Evolutionary conservation across 2,797 vertebrate genomes (phyloP), one percentile per base, ranked within the genome.

Genomic region (Tadarida brasiliensis): DNA sequence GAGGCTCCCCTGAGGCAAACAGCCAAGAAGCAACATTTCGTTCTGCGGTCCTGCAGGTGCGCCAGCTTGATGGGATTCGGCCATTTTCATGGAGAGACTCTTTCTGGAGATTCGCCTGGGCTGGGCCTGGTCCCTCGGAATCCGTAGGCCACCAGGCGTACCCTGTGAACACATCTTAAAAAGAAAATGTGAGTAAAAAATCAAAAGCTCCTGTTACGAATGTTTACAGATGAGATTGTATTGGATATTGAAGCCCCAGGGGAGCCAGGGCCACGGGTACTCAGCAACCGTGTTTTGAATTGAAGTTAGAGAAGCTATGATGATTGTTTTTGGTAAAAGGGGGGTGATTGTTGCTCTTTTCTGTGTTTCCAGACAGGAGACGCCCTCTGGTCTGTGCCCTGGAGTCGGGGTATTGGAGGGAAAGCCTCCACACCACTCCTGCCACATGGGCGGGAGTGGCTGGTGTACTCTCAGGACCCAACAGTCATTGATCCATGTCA

Each of bases 81-180:
- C 77, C 22, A 19, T 0, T 0, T 63, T 90, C 54, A 88, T 70
- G 76, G 81, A 80, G 35, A 47, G 68, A 61, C 24, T 63, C 87
- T 90, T 94, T 28, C 3, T 59, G 10, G 63, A 35, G 77, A 90
- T 63, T 57, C 33, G 77, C 4, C 0, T 49, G 51, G 88, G 73
- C 82, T 81, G 28, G 86, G 77, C 85, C 88, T 96, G 90, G 93
- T 91, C 80, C 57, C 94, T 97, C 89, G 94, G 67, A 7, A 94
- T 68, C 96, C 73, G 67, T 7, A 71, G 74, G 95, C 95, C 89
- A 90, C 65, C 95, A 91, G 92, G 96, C 96, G 97, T 97, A 96
- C 94, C 82, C 96, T 8, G 1, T 93, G 78, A 97, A 91, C 61
- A 96, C 91, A 91, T 56, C 76, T 94, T 89, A 97, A 59, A 83